These are phyloP conservation scores for Laterallus jamaicensis DNA, from an alignment of 2,113 vertebrate genomes.

Conservation along the genomic window DNA sequence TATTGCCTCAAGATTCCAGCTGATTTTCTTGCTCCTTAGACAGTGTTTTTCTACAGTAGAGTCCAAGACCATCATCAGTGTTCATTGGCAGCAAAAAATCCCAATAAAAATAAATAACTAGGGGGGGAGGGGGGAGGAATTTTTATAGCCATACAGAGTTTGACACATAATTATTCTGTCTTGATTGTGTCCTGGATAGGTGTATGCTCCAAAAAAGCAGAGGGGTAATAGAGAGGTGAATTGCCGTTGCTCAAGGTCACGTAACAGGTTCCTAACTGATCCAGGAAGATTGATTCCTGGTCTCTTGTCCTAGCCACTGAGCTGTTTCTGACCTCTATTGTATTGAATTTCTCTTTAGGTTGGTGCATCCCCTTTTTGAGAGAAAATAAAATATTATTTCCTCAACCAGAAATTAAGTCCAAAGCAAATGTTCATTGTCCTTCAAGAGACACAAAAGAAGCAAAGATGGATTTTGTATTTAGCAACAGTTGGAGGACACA, in stretches of 20 bases:
- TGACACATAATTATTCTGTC: neutral
- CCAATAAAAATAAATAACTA: neutral
- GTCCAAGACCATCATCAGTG: neutral
- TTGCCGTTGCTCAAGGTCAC: neutral
- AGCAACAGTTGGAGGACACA: slow-evolving; percentile 5
- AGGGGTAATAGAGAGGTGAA: neutral
- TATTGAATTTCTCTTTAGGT: neutral
- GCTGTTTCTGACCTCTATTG: slow-evolving; percentile 11
- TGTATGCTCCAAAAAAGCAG: neutral
- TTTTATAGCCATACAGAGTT: neutral
- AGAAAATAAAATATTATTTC: neutral
- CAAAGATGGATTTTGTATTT: slow-evolving; percentile 9
- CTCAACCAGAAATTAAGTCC: neutral
- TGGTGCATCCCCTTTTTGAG: neutral
- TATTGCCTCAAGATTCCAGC: slow-evolving; percentile 15
- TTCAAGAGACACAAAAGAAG: slow-evolving; percentile 24
- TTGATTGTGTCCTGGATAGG: neutral
- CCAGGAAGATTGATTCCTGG: neutral
- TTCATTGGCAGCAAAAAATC: neutral
- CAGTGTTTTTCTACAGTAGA: neutral
- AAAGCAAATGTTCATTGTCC: neutral
- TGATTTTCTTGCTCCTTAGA: neutral
- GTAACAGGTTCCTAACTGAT: neutral
- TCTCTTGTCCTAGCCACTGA: neutral
- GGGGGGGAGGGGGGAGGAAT: neutral